These are phyloP conservation scores for Pogonomyrmex californicus DNA, from an alignment of 1,140 invertebrate species.

Conservation along the genomic window DNA sequence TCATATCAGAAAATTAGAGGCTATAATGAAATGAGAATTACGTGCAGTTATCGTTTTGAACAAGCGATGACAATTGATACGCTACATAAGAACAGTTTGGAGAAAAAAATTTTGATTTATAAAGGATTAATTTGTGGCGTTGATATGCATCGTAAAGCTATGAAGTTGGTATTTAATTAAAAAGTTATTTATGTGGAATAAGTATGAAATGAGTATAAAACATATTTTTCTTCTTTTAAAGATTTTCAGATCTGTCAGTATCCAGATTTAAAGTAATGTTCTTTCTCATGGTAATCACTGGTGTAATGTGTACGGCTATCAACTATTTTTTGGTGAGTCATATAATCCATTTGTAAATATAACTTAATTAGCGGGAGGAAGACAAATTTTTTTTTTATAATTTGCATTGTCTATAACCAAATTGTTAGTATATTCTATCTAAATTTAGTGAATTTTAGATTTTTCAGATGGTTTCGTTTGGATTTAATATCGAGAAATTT, in stretches of 20 bases:
- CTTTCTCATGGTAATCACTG: no score
- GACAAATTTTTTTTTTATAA: no score
- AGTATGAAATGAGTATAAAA: no score
- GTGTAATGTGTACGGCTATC: no score
- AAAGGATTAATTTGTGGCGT: neutral
- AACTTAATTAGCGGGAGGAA: no score
- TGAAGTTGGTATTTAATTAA: neutral
- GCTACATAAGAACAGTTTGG: neutral
- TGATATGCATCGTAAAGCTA: constrained; percentile 30
- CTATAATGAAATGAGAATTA: no score
- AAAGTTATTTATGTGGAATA: neutral
- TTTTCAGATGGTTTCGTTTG: neutral
- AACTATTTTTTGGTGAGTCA: no score
- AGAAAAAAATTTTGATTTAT: neutral
- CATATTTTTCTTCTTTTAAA: neutral
- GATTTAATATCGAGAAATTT: neutral
- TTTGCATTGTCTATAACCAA: no score
- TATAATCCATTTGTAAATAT: no score
- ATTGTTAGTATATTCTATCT: no score
- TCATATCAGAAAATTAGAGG: neutral
- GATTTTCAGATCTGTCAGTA: neutral
- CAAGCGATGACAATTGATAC: neutral
- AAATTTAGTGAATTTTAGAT: neutral
- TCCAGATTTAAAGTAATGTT: constrained; percentile 15
- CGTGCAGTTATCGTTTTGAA: constrained; percentile 34